Conservation (phyloP, 2,888 invertebrate species). For the Drosophila meridionalis region DNA sequence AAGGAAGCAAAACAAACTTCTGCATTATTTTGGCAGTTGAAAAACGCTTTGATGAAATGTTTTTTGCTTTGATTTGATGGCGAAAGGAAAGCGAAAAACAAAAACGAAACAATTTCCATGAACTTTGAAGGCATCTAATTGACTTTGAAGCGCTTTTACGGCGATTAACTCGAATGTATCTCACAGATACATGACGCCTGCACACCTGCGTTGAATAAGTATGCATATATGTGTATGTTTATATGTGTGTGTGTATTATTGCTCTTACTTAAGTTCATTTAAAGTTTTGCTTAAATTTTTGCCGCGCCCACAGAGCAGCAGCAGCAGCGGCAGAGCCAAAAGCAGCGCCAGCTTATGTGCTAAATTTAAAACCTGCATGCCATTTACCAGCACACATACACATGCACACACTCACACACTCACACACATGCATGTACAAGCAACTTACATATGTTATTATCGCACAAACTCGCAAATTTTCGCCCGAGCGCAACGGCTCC, state of each 20-base stretch:
- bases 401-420: conserved; percentile 20
- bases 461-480: conserved; percentile 81
- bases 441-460: conserved; percentile 81
- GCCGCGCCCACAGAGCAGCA: conserved; percentile 12
- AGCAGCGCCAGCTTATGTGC: conserved; percentile 62
- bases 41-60: conserved; percentile 29
- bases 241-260: background rate
- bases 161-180: conserved; percentile 73
- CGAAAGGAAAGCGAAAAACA: conserved; percentile 2
- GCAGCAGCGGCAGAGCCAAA: conserved; percentile 3
- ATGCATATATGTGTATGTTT: background rate
- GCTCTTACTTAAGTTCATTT: conserved; percentile 64
- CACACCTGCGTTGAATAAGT: background rate
- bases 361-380: conserved; percentile 66
- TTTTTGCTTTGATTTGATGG: background rate
- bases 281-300: conserved; percentile 70
- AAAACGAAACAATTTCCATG: conserved; percentile 46
- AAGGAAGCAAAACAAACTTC: background rate
- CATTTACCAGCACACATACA: conserved; percentile 29
- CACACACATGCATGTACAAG: conserved; percentile 37
- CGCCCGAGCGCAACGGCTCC: conserved; percentile 70
- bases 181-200: conserved; percentile 40
- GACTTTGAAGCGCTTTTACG: conserved; percentile 68
- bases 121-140: conserved; percentile 68
- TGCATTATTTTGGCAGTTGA: conserved; percentile 2